These are phyloP conservation scores for Crocidura indochinensis DNA, from an alignment of 2,797 vertebrate species.

Conservation along the genomic window DNA sequence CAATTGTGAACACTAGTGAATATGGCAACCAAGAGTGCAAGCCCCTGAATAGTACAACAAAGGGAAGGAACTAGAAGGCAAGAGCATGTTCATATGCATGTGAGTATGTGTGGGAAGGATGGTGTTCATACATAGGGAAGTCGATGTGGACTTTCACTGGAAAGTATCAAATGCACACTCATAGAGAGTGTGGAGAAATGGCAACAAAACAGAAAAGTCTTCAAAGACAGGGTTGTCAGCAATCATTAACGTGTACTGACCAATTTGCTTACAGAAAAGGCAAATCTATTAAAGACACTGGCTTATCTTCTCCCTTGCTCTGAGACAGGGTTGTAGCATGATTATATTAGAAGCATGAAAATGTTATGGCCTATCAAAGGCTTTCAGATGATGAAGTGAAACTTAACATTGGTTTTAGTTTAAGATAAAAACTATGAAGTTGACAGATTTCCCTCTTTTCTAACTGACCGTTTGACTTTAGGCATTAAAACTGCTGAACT, in stretches of 20 bases:
- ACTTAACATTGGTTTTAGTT: conserved; percentile 65
- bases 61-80: no score
- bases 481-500: conserved; percentile 55
- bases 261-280: conserved; percentile 19
- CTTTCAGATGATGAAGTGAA: conserved; percentile 47
- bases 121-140: neutral
- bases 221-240: conserved; percentile 20
- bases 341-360: conserved; percentile 42
- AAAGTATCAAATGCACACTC: conserved; percentile 15
- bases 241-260: neutral
- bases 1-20: no score
- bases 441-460: conserved; percentile 48
- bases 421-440: conserved; percentile 54
- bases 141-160: neutral
- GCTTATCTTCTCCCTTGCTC: neutral
- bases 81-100: no score
- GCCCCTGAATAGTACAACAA: no score
- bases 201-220: neutral
- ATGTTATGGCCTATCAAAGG: conserved; percentile 15
- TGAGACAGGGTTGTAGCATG: neutral
- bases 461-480: conserved; percentile 57
- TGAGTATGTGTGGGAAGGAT: no score
- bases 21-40: no score
- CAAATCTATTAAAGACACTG: neutral
- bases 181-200: neutral